Base-by-base conservation (phyloP, 2,888 invertebrate genomes). In the Microdon myrmicae region DNA sequence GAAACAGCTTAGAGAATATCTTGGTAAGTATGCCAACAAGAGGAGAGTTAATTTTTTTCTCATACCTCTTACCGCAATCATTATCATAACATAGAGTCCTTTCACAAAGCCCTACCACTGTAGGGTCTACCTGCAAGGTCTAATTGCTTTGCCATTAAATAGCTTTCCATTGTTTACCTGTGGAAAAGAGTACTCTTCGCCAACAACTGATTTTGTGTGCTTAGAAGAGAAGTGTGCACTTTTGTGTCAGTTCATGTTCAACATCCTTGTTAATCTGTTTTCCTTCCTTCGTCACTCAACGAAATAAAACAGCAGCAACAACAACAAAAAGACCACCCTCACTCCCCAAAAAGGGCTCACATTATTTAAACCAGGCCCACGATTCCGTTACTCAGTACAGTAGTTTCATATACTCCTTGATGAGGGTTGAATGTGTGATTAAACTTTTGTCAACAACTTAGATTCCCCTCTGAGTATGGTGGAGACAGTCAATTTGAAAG, bases 101-200 rank as follows among this genome's bases (percentile, higher is more conserved):
- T 39, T n/a, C 12, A 8, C 14, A 13, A 37, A 12, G 8, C 43
- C 37, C 31, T 12, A 16, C n/a, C 9, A 8, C 41, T 10, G 26
- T 35, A 38, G 39, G 44, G 45, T 9, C 19, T 26, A 64, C 64
- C 64, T 64, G 61, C 39, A 56, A 51, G 31, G 37, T 53, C 64
- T 64, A 58, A 64, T 58, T 64, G 58, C 58, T 45, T 45, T 43
- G 64, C 34, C 64, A 58, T 58, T 64, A 58, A 64, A 56, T 37
- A 51, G 64, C 31, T 47, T 23, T 51, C 47, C 43, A 58, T 64
- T 64, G 58, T 58, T 58, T 51, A 43, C 38, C 38, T 34, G 53
- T 51, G 22, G 58, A 47, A 22, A 23, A 56, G 49, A 37, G 32
- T 37, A 47, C 25, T 35, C 35, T 35, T 25, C 29, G 8, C 29